Conservation (phyloP, 1,140 invertebrate genomes). For the Apolygus lucorum region DNA sequence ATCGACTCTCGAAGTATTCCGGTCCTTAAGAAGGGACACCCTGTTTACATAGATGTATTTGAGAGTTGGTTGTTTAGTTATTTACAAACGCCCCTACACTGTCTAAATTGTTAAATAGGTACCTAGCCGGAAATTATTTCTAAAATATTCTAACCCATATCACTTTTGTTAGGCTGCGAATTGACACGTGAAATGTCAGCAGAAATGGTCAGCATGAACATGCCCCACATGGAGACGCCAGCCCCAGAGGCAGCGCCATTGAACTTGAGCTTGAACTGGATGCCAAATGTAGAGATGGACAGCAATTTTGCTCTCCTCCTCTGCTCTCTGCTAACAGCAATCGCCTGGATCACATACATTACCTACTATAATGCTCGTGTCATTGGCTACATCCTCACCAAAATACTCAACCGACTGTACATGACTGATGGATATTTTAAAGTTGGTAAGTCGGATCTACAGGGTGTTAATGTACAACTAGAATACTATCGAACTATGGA, state of each 20-base stretch:
- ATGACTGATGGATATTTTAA: slow-evolving; percentile 77
- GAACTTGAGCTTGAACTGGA: slow-evolving; percentile 41
- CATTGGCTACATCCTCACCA: slow-evolving; percentile 79
- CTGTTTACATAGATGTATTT: too few relatives aligned
- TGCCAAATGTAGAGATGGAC: slow-evolving; percentile 69
- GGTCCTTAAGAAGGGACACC: too few relatives aligned
- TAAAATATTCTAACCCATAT: too few relatives aligned
- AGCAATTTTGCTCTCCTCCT: slow-evolving; percentile 73
- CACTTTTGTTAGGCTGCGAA: too few relatives aligned
- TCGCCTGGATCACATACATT: slow-evolving; percentile 87
- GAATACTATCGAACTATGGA: not conserved
- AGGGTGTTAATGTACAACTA: not conserved
- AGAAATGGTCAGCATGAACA: not conserved
- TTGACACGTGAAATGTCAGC: not conserved
- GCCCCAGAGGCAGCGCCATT: slow-evolving; percentile 26
- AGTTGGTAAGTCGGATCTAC: slow-evolving; percentile 79
- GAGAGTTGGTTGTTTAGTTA: too few relatives aligned
- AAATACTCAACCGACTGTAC: slow-evolving; percentile 79
- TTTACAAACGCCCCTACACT: too few relatives aligned
- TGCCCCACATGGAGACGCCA: slow-evolving; percentile 20
- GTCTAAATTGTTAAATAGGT: too few relatives aligned
- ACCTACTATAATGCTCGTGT: slow-evolving; percentile 92
- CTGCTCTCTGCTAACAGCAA: slow-evolving; percentile 66
- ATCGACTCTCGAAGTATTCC: too few relatives aligned
- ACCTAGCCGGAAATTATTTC: too few relatives aligned